Evolutionary conservation across 2,797 vertebrate species (phyloP).

Genomic region (Heteromormyrus szaboi): DNA sequence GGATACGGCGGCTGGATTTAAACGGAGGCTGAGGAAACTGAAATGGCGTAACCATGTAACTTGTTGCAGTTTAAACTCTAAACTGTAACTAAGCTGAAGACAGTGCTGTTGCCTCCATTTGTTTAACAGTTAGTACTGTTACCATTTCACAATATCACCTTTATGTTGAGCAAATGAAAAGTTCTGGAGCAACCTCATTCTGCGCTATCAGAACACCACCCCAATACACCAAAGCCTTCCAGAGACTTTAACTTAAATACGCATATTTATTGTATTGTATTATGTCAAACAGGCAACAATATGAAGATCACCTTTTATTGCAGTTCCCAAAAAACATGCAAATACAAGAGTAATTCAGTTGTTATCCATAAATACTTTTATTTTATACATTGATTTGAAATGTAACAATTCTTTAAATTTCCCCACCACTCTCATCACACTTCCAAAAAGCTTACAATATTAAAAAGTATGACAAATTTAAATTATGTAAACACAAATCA

Average conservation of each 20-base stretch:
- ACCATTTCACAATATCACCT: neutral
- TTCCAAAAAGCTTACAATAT: neutral
- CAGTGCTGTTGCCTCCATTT: neutral
- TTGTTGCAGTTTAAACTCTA: neutral
- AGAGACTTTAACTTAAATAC: neutral
- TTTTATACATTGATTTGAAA: conserved; percentile 2
- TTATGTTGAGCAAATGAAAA: neutral
- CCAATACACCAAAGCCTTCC: neutral
- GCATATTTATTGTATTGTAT: neutral
- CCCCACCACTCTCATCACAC: neutral
- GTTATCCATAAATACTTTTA: conserved; percentile 12
- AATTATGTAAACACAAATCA: neutral
- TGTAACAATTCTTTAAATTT: neutral
- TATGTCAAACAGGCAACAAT: neutral
- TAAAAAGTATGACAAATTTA: neutral
- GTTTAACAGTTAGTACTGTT: neutral
- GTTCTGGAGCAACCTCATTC: neutral
- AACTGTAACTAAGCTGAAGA: neutral
- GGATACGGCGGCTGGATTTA: neutral
- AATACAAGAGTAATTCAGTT: neutral
- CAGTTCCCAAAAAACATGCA: neutral
- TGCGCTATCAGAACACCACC: neutral
- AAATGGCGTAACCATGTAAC: neutral
- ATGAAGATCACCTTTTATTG: conserved; percentile 1
- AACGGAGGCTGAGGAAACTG: neutral